phyloP scores from a whole-genome alignment of 2,113 vertebrate genomes.

The Pteronura brasiliensis region DNA sequence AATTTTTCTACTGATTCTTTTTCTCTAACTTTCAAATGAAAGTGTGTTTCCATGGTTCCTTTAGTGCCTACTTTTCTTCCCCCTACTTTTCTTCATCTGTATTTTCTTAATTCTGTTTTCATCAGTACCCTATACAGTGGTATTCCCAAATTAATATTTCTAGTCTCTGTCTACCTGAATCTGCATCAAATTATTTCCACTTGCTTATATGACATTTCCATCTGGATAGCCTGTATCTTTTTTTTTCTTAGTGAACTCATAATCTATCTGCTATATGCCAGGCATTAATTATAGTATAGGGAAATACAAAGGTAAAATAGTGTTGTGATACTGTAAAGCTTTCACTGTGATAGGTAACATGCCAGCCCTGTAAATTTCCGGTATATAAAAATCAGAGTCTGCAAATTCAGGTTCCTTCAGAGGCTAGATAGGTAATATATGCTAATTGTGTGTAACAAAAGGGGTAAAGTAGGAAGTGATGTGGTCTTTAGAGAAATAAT shows the following conservation, averaged over 20 bases:
- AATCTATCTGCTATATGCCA: background rate
- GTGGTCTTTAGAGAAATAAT: slow-evolving; percentile 14
- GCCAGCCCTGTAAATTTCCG: background rate
- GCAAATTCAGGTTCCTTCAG: background rate
- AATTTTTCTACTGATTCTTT: background rate
- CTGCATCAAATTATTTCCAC: background rate
- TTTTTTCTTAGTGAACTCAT: background rate
- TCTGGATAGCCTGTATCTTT: background rate
- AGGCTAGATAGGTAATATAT: background rate
- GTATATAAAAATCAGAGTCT: background rate
- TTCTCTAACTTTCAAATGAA: background rate
- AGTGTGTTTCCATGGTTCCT: background rate
- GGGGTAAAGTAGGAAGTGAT: background rate
- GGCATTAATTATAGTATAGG: background rate
- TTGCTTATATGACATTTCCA: background rate
- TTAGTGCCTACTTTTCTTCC: background rate
- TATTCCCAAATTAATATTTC: background rate
- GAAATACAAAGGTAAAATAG: slow-evolving; percentile 6
- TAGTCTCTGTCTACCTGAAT: background rate
- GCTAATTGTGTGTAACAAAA: background rate
- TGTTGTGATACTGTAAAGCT: background rate
- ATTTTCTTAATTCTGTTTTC: slow-evolving; percentile 4
- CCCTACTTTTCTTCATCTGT: background rate
- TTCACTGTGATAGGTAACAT: background rate
- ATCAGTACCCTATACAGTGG: background rate